phyloP scores from a whole-genome alignment of 2,888 invertebrate genomes.

The Atethmia centrago region DNA sequence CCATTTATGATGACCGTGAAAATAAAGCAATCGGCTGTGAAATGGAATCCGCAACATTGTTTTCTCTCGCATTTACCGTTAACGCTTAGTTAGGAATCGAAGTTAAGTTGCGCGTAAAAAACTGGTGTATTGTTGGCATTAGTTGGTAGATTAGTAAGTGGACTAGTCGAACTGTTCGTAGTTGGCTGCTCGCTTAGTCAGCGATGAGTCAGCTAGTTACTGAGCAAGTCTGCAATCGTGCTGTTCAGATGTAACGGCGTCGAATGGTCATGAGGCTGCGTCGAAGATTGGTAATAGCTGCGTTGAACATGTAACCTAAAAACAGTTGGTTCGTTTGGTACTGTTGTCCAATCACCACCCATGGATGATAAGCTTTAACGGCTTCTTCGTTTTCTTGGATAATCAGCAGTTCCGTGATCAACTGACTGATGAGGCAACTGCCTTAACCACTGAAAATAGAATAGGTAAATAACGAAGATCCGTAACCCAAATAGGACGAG shows the following conservation, averaged over 20 bases:
- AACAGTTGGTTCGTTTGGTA: neutral
- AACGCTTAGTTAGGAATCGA: slow-evolving; percentile 42
- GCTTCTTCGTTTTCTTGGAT: neutral
- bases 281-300: slow-evolving; percentile 41
- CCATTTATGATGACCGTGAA: slow-evolving; percentile 38
- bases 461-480: neutral
- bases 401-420: neutral
- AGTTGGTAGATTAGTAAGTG: slow-evolving; percentile 36
- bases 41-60: slow-evolving; percentile 55
- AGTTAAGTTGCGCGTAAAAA: slow-evolving; percentile 47
- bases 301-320: slow-evolving; percentile 30
- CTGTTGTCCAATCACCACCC: slow-evolving; percentile 10
- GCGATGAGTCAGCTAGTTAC: slow-evolving; percentile 56
- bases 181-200: slow-evolving; percentile 28
- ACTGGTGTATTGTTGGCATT: slow-evolving; percentile 33
- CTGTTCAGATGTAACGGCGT: slow-evolving; percentile 38
- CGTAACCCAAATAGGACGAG: neutral
- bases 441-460: neutral
- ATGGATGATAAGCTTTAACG: neutral
- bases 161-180: slow-evolving; percentile 4
- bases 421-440: neutral
- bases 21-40: slow-evolving; percentile 51
- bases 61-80: slow-evolving; percentile 41
- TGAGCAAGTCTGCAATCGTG: slow-evolving; percentile 44
- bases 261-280: slow-evolving; percentile 22